Conservation (phyloP, 2,797 vertebrate genomes). For the Aratinga solstitialis region DNA sequence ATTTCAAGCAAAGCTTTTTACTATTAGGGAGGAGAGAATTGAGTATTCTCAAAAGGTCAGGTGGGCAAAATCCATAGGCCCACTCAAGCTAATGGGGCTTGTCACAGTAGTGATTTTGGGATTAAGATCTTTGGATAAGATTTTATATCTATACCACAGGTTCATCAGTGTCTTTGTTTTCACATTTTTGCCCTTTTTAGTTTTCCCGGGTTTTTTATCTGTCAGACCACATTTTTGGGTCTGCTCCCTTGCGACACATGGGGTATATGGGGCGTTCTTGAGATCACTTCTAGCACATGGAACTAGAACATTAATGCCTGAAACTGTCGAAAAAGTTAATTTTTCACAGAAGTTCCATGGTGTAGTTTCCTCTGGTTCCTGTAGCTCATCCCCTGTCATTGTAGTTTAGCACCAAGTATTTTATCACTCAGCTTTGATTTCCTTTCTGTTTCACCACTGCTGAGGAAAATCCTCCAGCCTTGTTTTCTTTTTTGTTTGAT, state of each 20-base stretch:
- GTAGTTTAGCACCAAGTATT: background rate
- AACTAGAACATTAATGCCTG: background rate
- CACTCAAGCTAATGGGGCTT: background rate
- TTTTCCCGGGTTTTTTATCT: background rate
- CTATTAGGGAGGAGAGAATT: background rate
- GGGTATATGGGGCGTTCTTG: rapidly evolving
- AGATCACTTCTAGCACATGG: background rate
- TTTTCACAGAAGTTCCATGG: background rate
- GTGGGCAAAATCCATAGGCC: background rate
- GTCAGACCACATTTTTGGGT: background rate
- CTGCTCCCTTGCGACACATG: background rate
- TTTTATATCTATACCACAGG: background rate
- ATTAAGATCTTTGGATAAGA: background rate
- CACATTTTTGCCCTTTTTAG: rapidly evolving
- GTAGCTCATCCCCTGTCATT: background rate
- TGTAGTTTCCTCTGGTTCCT: background rate
- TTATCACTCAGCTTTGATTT: background rate
- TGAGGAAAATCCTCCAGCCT: background rate
- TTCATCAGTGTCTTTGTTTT: background rate
- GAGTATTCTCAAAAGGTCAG: background rate
- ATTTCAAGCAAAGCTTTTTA: background rate
- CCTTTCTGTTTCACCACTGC: background rate
- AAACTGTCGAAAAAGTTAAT: background rate
- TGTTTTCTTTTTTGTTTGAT: background rate
- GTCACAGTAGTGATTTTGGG: background rate